These are phyloP conservation scores for Thalpophila matura DNA, from an alignment of 2,888 invertebrate genomes.

Conservation along the genomic window DNA sequence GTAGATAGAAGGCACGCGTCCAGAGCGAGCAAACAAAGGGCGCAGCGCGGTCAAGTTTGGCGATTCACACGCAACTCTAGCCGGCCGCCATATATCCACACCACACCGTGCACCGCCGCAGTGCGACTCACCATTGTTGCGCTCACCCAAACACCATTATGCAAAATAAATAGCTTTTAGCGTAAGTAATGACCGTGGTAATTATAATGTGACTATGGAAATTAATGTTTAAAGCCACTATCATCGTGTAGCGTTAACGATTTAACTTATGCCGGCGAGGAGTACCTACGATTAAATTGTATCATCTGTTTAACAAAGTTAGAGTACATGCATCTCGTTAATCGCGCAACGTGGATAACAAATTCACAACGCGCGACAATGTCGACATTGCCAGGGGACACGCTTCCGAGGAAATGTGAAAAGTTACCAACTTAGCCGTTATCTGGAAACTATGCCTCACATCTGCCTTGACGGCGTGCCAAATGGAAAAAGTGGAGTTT, in stretches of 20 bases:
- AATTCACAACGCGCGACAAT: constrained; percentile 80
- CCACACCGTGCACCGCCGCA: constrained; percentile 68
- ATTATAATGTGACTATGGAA: constrained; percentile 76
- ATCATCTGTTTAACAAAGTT: constrained; percentile 54
- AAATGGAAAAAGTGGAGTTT: constrained; percentile 80
- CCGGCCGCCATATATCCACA: constrained; percentile 75
- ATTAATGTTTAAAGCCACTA: constrained; percentile 66
- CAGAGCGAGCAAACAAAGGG: constrained; percentile 72
- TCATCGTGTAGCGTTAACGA: constrained; percentile 60
- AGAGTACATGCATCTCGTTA: constrained; percentile 72
- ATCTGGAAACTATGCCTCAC: constrained; percentile 82
- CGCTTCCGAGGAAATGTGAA: constrained; percentile 83
- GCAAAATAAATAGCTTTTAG: constrained; percentile 82
- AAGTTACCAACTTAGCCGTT: constrained; percentile 86
- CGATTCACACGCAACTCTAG: constrained; percentile 77
- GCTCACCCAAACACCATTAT: constrained; percentile 82
- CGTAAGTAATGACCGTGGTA: constrained; percentile 78
- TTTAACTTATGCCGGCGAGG: constrained; percentile 48
- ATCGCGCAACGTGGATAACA: constrained; percentile 75
- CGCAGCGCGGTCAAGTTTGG: constrained; percentile 80
- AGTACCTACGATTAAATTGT: constrained; percentile 53
- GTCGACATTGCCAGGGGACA: constrained; percentile 71
- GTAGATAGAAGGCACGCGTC: constrained; percentile 65
- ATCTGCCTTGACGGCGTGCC: constrained; percentile 85
- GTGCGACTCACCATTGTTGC: constrained; percentile 79